These are phyloP conservation scores for Silurus lanzhouensis DNA, from an alignment of 2,797 vertebrate genomes.

Conservation along the genomic window DNA sequence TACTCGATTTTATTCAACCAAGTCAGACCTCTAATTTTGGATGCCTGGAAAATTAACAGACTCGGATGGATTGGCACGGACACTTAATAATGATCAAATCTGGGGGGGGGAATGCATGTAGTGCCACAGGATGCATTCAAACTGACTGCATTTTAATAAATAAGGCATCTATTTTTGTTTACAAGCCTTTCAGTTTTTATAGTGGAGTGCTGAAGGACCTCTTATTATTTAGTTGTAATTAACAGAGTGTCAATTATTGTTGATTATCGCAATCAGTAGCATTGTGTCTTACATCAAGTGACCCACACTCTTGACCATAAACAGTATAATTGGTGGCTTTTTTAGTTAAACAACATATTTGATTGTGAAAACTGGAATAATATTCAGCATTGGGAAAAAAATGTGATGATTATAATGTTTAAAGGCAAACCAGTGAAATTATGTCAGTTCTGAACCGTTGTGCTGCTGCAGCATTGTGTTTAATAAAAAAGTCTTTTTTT, in stretches of 20 bases:
- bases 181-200: neutral
- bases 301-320: slow-evolving; percentile 6
- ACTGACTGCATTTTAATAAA: neutral
- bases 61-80: too few species aligned
- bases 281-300: slow-evolving; percentile 11
- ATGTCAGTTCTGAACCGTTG: neutral
- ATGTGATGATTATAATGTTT: slow-evolving; percentile 27
- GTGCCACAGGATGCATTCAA: neutral
- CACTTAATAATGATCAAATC: neutral
- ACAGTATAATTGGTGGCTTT: slow-evolving; percentile 1
- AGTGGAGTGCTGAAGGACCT: neutral
- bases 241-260: neutral
- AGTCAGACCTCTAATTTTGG: neutral
- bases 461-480: neutral
- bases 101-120: neutral
- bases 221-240: neutral
- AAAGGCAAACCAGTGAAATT: slow-evolving; percentile 18
- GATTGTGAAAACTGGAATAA: slow-evolving; percentile 13
- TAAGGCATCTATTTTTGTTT: neutral
- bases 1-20: neutral
- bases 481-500: neutral
- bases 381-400: neutral
- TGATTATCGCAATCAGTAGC: neutral
- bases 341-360: neutral
- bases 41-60: neutral